These are phyloP conservation scores for Drosophila atroscutellata DNA, from an alignment of 2,888 invertebrate species.

Conservation along the genomic window DNA sequence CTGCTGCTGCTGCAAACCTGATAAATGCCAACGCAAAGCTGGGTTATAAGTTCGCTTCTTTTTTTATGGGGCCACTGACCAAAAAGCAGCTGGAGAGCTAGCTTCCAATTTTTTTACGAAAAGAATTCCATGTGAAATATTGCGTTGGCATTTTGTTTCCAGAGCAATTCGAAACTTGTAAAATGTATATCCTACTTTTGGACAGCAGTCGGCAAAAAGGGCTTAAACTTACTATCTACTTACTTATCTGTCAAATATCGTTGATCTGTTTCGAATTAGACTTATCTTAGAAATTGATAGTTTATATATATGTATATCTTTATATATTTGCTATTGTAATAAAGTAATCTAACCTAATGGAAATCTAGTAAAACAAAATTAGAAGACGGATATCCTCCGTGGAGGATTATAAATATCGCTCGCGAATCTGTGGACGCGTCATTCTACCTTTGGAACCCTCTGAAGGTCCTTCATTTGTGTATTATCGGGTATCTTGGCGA, in stretches of 20 bases:
- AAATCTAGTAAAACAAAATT: not conserved
- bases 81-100: conserved; percentile 10
- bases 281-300: not conserved
- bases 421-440: not conserved
- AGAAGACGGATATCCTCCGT: not conserved
- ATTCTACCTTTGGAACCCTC: not conserved
- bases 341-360: not conserved
- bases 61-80: conserved; percentile 10
- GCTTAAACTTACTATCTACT: not conserved
- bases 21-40: conserved; percentile 34
- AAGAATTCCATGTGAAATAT: conserved; percentile 25
- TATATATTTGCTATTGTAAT: not conserved
- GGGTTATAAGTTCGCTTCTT: conserved; percentile 20
- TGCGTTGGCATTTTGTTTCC: not conserved
- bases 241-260: not conserved
- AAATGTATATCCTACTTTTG: not conserved
- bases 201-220: not conserved
- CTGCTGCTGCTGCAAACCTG: conserved; percentile 27
- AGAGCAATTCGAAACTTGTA: conserved; percentile 2
- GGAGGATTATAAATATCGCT: not conserved
- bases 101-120: not conserved
- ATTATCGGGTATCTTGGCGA: conserved; percentile 48
- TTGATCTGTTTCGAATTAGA: not conserved
- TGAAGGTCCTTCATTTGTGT: conserved; percentile 27
- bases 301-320: not conserved